These are phyloP conservation scores for Drosophila hamatofila DNA, from an alignment of 2,888 invertebrate genomes.

Conservation along the genomic window DNA sequence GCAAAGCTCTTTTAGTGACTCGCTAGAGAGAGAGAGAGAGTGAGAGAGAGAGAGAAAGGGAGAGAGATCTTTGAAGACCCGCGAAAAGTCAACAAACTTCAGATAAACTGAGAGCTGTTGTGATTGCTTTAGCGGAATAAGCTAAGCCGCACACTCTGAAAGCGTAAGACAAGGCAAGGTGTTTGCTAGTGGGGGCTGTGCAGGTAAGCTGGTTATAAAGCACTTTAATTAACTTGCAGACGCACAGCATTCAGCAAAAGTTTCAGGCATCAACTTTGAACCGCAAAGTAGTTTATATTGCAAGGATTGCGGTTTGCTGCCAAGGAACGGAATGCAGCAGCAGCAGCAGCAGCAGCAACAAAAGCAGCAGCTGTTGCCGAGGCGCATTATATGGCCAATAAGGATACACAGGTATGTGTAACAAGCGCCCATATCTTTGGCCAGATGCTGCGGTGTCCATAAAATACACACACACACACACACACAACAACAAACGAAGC, in stretches of 20 bases:
- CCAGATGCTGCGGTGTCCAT: slow-evolving; percentile 53
- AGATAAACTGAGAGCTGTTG: slow-evolving; percentile 44
- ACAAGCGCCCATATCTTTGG: slow-evolving; percentile 48
- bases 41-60: too few species aligned
- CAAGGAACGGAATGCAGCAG: slow-evolving; percentile 49
- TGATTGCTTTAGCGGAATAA: slow-evolving; percentile 42
- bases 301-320: slow-evolving; percentile 68
- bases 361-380: slow-evolving; percentile 33
- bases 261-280: slow-evolving; percentile 80
- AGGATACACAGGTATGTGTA: slow-evolving; percentile 55
- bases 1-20: slow-evolving; percentile 9
- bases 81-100: slow-evolving; percentile 44
- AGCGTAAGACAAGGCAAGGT: too few species aligned
- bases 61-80: background rate
- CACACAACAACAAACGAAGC: background rate
- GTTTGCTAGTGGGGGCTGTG: background rate
- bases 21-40: background rate
- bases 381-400: slow-evolving; percentile 73
- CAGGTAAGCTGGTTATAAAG: slow-evolving; percentile 63
- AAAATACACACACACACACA: slow-evolving; percentile 43
- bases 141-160: slow-evolving; percentile 10
- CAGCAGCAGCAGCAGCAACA: slow-evolving; percentile 1
- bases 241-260: slow-evolving; percentile 66
- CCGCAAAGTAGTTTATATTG: slow-evolving; percentile 80
- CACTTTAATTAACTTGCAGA: slow-evolving; percentile 81